These are phyloP conservation scores for Helicolenus hilgendorfi DNA, from an alignment of 2,797 vertebrate genomes.

Conservation along the genomic window DNA sequence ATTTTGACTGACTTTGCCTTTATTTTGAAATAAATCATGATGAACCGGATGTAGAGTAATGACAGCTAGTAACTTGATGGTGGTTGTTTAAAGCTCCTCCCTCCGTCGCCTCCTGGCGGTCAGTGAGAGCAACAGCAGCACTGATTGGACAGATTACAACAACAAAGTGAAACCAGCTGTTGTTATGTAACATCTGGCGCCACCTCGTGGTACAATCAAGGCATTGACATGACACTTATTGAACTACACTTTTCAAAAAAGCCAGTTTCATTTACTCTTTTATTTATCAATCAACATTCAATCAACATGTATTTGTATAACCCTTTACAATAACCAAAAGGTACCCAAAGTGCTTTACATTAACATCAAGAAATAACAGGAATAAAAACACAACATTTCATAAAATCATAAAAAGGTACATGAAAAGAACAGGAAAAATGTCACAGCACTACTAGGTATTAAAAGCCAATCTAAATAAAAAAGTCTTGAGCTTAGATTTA, in stretches of 20 bases:
- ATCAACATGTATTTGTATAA: too few species aligned
- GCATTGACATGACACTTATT: neutral
- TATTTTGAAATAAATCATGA: slow-evolving; percentile 9
- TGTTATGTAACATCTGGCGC: slow-evolving; percentile 12
- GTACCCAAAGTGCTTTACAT: too few species aligned
- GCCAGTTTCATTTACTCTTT: neutral
- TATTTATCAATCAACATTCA: neutral
- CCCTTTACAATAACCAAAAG: too few species aligned
- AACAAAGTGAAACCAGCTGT: slow-evolving; percentile 38
- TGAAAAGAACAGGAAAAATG: too few species aligned
- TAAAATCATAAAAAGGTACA: too few species aligned
- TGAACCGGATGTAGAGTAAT: neutral
- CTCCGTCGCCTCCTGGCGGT: slow-evolving; percentile 29
- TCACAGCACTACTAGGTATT: too few species aligned
- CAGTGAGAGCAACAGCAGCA: neutral
- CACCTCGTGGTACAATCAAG: slow-evolving; percentile 14
- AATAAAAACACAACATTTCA: too few species aligned
- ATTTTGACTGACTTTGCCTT: neutral
- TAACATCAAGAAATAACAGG: too few species aligned
- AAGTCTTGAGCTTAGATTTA: too few species aligned
- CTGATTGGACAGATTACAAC: neutral
- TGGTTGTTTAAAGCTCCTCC: neutral
- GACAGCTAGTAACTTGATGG: neutral
- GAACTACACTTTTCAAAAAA: neutral
- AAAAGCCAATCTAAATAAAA: too few species aligned